phyloP scores from a whole-genome alignment of 2,888 invertebrate species.

The Nymphalis c-album region DNA sequence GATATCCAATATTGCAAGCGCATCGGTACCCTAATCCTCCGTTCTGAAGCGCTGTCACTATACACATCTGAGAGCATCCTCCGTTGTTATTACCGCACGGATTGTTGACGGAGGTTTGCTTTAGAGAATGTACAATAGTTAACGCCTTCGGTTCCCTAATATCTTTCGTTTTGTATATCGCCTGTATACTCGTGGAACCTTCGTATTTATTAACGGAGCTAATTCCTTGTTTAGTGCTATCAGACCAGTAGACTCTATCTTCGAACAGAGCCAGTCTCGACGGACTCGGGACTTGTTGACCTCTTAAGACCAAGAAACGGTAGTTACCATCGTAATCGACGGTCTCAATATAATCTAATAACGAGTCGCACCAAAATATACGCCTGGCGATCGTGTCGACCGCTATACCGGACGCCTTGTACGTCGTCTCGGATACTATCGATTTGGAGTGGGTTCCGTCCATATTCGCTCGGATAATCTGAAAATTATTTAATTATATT shows the following conservation, averaged over 20 bases:
- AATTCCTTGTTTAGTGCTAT: constrained; percentile 93
- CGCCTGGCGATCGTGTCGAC: constrained; percentile 94
- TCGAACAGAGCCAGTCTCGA: constrained; percentile 92
- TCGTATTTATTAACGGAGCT: constrained; percentile 93
- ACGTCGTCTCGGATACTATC: constrained; percentile 95
- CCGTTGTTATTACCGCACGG: constrained; percentile 94
- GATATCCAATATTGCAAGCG: constrained; percentile 94
- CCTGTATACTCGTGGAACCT: constrained; percentile 88
- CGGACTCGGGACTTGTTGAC: constrained; percentile 92
- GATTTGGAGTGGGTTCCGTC: constrained; percentile 92
- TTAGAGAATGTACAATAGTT: constrained; percentile 89
- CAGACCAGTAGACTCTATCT: constrained; percentile 94
- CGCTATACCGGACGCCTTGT: constrained; percentile 95
- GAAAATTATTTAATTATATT: constrained; percentile 39
- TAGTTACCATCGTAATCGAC: constrained; percentile 95
- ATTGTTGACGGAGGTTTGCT: constrained; percentile 88
- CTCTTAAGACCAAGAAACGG: constrained; percentile 89
- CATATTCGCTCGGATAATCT: constrained; percentile 93
- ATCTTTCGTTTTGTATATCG: constrained; percentile 90
- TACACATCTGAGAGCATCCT: constrained; percentile 96
- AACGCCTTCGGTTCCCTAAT: constrained; percentile 92
- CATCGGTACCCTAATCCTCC: constrained; percentile 92
- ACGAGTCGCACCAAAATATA: constrained; percentile 97
- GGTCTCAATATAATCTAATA: constrained; percentile 97
- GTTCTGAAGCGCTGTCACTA: constrained; percentile 89